Conservation (phyloP, 2,888 invertebrate species). For the Pristionchus arcanus region DNA sequence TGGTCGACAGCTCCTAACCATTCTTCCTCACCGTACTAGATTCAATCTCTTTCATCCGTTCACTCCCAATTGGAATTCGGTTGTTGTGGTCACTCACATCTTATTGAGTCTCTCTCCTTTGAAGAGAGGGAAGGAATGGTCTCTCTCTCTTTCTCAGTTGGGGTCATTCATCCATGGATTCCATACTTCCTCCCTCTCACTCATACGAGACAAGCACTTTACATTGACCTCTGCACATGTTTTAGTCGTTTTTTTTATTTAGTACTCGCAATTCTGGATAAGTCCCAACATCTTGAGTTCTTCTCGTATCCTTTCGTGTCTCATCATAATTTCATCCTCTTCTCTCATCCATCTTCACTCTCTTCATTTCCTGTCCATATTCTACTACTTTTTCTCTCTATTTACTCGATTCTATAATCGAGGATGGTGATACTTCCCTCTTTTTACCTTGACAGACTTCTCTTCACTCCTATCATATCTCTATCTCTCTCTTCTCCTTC, state of each 20-base stretch:
- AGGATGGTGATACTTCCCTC: conserved; percentile 4
- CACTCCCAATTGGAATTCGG: background rate
- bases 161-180: conserved; percentile 13
- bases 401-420: background rate
- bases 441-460: background rate
- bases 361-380: background rate
- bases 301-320: background rate
- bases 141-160: background rate
- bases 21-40: background rate
- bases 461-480: background rate
- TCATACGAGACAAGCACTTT: background rate
- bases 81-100: conserved; percentile 28
- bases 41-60: background rate
- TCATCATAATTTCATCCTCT: conserved; percentile 27
- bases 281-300: background rate
- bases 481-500: background rate
- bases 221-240: background rate
- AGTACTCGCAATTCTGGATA: background rate
- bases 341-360: conserved; percentile 26
- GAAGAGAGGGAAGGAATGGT: background rate
- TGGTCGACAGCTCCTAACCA: background rate
- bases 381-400: background rate
- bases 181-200: background rate
- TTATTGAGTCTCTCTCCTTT: background rate
- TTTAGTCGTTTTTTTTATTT: background rate